Evolutionary conservation across 2,888 invertebrate species (phyloP).

Genomic region (Limnephilus marmoratus): DNA sequence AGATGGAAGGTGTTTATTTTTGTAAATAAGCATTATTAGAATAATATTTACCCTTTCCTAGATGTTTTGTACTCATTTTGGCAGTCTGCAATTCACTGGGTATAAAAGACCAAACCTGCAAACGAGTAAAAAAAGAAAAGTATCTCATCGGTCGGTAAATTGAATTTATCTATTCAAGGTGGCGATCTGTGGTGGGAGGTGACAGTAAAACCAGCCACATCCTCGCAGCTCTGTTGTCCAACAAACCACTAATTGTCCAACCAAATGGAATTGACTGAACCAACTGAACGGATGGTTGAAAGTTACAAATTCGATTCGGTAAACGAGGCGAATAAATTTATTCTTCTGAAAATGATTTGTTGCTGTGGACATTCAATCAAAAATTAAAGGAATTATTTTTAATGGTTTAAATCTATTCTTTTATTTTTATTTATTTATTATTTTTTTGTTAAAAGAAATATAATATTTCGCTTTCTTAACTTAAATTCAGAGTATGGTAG

Average conservation of each 20-base stretch:
- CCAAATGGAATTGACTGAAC: background rate
- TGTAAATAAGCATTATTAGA: background rate
- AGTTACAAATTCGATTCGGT: too few species aligned
- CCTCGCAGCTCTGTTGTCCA: background rate
- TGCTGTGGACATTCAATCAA: too few species aligned
- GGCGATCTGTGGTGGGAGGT: background rate
- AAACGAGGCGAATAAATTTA: too few species aligned
- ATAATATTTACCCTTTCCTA: background rate
- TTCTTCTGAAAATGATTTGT: too few species aligned
- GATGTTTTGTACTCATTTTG: background rate
- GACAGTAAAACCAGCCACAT: background rate
- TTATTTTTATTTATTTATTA: too few species aligned
- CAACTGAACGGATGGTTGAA: background rate
- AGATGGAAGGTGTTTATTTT: background rate
- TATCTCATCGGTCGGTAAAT: background rate
- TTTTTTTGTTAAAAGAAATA: too few species aligned
- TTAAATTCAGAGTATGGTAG: too few species aligned
- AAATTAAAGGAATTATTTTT: too few species aligned
- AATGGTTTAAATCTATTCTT: too few species aligned
- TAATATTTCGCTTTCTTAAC: too few species aligned
- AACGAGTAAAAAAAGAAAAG: background rate
- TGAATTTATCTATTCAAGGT: background rate
- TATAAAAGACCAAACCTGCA: background rate
- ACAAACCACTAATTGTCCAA: background rate
- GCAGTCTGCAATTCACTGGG: background rate